Percentiles rank a stretch among this genome's conserved stretches.
Conservation (phyloP, 2,113 vertebrate species). For the Setophaga petechia region DNA sequence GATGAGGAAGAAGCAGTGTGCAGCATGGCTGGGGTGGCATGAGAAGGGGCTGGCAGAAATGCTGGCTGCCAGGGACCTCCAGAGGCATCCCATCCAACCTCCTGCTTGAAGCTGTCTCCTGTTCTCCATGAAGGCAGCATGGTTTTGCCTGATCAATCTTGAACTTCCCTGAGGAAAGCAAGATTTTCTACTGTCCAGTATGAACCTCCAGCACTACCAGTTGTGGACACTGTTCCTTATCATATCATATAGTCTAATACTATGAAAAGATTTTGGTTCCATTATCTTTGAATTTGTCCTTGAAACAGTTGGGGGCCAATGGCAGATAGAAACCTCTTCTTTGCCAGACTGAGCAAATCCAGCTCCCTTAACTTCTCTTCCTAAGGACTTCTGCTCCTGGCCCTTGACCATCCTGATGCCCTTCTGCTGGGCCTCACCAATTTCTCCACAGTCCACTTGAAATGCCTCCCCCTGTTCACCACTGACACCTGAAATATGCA, state of each 20-base stretch:
- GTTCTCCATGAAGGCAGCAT: background rate
- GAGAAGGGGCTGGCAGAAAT: background rate
- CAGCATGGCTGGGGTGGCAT: background rate
- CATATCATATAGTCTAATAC: background rate
- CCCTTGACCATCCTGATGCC: background rate
- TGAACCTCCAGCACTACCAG: background rate
- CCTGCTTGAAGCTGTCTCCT: background rate
- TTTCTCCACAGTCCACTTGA: background rate
- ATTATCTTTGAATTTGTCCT: background rate
- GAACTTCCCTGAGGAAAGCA: background rate
- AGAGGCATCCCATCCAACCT: background rate
- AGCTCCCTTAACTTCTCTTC: background rate
- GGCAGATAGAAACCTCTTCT: background rate
- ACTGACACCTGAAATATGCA: background rate
- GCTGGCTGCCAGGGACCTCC: background rate
- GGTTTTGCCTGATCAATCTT: background rate
- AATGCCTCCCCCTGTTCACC: fast-evolving
- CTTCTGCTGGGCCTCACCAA: background rate
- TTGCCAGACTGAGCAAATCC: background rate
- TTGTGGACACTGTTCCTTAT: background rate
- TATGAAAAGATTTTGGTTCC: background rate
- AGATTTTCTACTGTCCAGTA: background rate
- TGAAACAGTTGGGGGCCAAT: background rate
- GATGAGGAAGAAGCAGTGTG: background rate
- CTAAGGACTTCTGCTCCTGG: background rate